These are phyloP conservation scores for Drosophila willistoni DNA, from an alignment of 1,140 invertebrate species.

Conservation along the genomic window DNA sequence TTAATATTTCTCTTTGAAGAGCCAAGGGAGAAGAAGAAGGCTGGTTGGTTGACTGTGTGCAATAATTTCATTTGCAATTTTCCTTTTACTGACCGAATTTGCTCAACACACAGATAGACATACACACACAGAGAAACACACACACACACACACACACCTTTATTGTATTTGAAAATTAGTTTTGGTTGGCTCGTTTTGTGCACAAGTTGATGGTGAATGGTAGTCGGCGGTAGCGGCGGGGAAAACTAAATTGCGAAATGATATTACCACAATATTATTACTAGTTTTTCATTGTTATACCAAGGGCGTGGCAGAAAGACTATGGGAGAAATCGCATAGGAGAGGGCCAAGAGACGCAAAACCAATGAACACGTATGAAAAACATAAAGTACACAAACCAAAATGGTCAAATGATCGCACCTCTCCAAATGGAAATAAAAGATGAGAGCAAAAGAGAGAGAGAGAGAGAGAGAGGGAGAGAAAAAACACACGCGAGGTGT, in stretches of 20 bases:
- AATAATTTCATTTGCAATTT: slow-evolving; percentile 67
- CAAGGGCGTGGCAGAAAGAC: neutral
- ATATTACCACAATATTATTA: slow-evolving; percentile 70
- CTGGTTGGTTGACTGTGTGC: slow-evolving; percentile 24
- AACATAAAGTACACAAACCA: slow-evolving; percentile 51
- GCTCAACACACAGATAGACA: neutral
- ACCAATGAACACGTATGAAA: slow-evolving; percentile 44
- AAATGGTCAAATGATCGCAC: slow-evolving; percentile 57
- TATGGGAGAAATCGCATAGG: neutral
- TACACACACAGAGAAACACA: slow-evolving; percentile 15
- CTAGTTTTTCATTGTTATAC: slow-evolving; percentile 57
- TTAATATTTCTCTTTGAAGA: slow-evolving; percentile 39
- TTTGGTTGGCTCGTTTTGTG: slow-evolving; percentile 43
- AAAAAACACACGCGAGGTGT: neutral
- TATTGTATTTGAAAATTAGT: slow-evolving; percentile 52
- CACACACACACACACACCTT: slow-evolving; percentile 22
- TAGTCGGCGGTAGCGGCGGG: slow-evolving; percentile 21
- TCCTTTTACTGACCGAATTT: slow-evolving; percentile 46
- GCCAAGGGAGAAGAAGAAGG: neutral
- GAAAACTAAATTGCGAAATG: slow-evolving; percentile 67
- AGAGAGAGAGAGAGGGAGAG: too few species aligned
- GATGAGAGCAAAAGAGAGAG: neutral
- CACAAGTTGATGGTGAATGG: slow-evolving; percentile 31
- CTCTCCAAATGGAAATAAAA: slow-evolving; percentile 51
- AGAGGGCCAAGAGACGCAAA: neutral